Conservation (phyloP, 2,888 invertebrate genomes). For the Marronus borbonicus region DNA sequence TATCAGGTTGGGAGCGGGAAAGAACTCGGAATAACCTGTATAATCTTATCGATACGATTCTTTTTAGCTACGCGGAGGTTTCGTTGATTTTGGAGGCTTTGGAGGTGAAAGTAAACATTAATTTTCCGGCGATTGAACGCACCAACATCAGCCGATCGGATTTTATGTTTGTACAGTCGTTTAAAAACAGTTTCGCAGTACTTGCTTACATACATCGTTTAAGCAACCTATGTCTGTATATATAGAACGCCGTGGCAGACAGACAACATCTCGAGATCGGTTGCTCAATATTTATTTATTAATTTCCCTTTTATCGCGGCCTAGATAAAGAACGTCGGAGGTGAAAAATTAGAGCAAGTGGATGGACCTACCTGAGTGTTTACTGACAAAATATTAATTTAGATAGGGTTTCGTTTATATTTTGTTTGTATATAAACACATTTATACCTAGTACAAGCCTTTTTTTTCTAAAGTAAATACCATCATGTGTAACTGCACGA, state of each 20-base stretch:
- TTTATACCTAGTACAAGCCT: conserved; percentile 13
- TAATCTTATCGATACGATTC: neutral
- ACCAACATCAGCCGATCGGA: neutral
- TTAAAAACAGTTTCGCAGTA: conserved; percentile 10
- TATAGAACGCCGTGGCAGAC: neutral
- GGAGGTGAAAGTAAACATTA: conserved; percentile 29
- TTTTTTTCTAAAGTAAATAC: conserved; percentile 20
- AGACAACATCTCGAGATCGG: conserved; percentile 28
- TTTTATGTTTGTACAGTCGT: conserved; percentile 7
- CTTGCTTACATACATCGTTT: neutral
- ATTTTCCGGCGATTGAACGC: neutral
- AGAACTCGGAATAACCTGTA: conserved; percentile 8
- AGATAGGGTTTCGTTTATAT: neutral
- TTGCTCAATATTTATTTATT: conserved; percentile 45
- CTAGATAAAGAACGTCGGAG: conserved; percentile 28
- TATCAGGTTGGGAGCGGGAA: neutral
- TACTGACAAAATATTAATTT: conserved; percentile 35
- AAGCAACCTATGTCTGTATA: neutral
- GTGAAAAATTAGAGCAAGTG: conserved; percentile 39
- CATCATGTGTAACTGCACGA: neutral
- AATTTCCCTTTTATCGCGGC: conserved; percentile 42
- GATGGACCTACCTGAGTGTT: conserved; percentile 30
- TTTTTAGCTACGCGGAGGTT: too few relatives aligned
- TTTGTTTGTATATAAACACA: neutral
- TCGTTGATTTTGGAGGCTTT: neutral